Base-by-base conservation (phyloP, 1,140 invertebrate genomes). In the Drosophila jambulina region DNA sequence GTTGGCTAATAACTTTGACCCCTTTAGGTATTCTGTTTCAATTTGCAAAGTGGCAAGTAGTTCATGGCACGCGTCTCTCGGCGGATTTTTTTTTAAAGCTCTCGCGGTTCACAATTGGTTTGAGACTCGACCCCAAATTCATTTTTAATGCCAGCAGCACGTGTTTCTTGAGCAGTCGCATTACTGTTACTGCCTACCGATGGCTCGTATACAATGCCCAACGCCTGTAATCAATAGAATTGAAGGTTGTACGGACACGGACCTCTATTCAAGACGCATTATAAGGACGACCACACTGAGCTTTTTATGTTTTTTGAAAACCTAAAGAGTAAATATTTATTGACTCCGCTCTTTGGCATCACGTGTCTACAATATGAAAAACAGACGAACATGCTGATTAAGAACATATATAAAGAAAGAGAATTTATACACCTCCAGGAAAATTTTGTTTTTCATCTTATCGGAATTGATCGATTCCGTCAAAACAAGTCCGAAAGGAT, bases 91-190 rank as follows among this genome's bases (percentile, higher is more conserved):
- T 27, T 54, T 54, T 36, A 36, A 48, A 36, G 49, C 32, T 54
- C 32, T 23, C 13, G 51, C 19, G 19, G 19, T 36, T 21, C 19
- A 54, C 51, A 54, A 54, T 36, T 54, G 51, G 51, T 54, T 54
- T 17, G 32, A 48, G 23, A 23, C 32, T 36, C 32, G 32, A 36
- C 32, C 51, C 51, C 51, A 36, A 54, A 54, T 54, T 54, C 13
- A 54, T 54, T 54, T 54, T 54, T 54, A 54, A 54, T 54, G 32
- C 51, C 32, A 54, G 19, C 51, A 54, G 51, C 51, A 54, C 51
- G 51, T 54, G 51, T 19, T 23, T 21, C 32, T 36, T 23, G 51
- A 21, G 51, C 19, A 54, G 32, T 32, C 19, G 9, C 32, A 36
- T 54, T 54, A 51, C 13, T n/a, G 49, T 19, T 32, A 53, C 27